These are phyloP conservation scores for Chymomyza caudatula DNA, from an alignment of 2,888 invertebrate species.

Conservation along the genomic window DNA sequence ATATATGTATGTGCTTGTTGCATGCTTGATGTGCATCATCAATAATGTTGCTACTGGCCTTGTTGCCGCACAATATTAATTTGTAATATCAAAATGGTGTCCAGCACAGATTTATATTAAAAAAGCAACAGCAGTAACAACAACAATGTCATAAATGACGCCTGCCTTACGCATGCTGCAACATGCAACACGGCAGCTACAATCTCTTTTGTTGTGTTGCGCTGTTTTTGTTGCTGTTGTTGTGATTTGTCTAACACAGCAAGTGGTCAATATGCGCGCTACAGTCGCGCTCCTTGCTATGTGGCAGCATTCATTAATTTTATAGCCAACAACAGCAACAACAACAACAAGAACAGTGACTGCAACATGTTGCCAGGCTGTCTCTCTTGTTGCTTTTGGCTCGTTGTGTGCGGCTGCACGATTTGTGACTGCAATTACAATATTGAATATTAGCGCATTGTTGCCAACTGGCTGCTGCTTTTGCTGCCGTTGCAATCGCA, in stretches of 20 bases:
- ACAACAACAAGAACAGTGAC: conserved; percentile 20
- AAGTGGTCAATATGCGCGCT: conserved; percentile 63
- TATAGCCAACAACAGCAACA: conserved; percentile 24
- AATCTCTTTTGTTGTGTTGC: conserved; percentile 37
- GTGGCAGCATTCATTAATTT: conserved; percentile 74
- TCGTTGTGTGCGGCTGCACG: conserved; percentile 40
- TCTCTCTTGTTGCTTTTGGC: conserved; percentile 34
- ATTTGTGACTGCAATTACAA: conserved; percentile 73
- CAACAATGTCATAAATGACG: conserved; percentile 40
- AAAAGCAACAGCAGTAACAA: conserved; percentile 18
- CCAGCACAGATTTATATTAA: conserved; percentile 72
- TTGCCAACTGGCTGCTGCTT: conserved; percentile 26
- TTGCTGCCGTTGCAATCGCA: conserved; percentile 16
- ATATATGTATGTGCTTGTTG: conserved; percentile 5
- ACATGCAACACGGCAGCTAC: conserved; percentile 39
- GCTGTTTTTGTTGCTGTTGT: too few relatives aligned
- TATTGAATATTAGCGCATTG: conserved; percentile 74
- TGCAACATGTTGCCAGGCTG: conserved; percentile 54
- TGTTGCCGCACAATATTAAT: conserved; percentile 64
- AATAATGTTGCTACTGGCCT: conserved; percentile 60
- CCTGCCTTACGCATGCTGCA: conserved; percentile 56
- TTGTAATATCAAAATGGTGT: conserved; percentile 74
- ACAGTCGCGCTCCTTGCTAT: too few relatives aligned
- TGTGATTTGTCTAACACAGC: conserved; percentile 75
- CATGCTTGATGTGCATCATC: conserved; percentile 54